Evolutionary conservation across 2,888 invertebrate species (phyloP), one percentile per base, ranked within the genome.

Genomic region (Steinernema hermaphroditum): DNA sequence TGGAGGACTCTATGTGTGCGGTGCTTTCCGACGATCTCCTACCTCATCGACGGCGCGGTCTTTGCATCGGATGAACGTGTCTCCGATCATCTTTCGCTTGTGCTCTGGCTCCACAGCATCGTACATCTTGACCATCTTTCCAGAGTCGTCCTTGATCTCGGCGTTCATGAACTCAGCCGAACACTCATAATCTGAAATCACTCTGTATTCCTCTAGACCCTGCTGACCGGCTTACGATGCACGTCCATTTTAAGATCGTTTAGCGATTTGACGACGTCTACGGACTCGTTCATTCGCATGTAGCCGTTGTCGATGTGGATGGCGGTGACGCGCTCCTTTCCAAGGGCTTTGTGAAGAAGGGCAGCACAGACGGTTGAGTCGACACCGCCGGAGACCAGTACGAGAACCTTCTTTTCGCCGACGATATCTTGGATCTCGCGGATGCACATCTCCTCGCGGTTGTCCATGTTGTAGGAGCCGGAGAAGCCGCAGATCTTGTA

Each of bases 281-380:
- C 90, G 84, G 94, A 94, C 88, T 98, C 98, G 83, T 93, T 73
- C 46, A 75, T 73, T 29, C 97, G 91, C 96, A 99, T 96, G 88
- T 97, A 98, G 71, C 98, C 98, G 88, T 98, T 75, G 73, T 75
- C 75, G 83, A 98, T 94, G 89, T 98, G 97, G 78, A 97, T 91
- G 34, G 96, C 96, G 85, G 96, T 93, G 74, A 98, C 89, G 27
- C 90, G 88, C 88, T 92, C 92, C 2, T 80, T 75, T 75, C 91
- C 91, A 69, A 99, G 90, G 12, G 97, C 95, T 87, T 92, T 92
- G 87, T 93, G 92, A 71, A 98, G 90, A 75, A 99, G 89, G 27
- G 96, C 96, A 32, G 96, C 96, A 89, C 97, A 98, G 12, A 99
- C 98, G n/a, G 97, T 94, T 0, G 97, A 98, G 89, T 99, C 98